Percentiles rank a stretch among this genome's conserved stretches.
These are phyloP conservation scores for Papilio helenus DNA, from an alignment of 1,140 invertebrate species.

Conservation along the genomic window DNA sequence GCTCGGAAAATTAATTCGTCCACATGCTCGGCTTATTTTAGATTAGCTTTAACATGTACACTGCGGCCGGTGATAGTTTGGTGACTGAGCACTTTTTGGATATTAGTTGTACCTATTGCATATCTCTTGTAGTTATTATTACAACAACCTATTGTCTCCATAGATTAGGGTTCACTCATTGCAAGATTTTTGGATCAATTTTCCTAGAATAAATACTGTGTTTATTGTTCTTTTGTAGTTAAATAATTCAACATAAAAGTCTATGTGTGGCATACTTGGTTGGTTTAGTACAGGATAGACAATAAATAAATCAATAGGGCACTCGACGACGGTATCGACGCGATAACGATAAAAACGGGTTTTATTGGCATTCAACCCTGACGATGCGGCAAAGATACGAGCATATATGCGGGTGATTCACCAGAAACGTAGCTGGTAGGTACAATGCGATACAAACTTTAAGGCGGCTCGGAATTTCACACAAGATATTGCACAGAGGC, in stretches of 20 bases:
- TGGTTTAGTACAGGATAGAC: conserved; percentile 36
- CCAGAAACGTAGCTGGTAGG: background rate
- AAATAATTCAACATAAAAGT: conserved; percentile 15
- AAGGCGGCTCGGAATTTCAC: background rate
- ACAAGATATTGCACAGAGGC: background rate
- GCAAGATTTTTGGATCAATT: too few species aligned
- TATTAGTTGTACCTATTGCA: background rate
- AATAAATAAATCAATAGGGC: conserved; percentile 50
- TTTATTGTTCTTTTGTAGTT: background rate
- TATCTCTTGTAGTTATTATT: background rate
- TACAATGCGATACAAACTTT: background rate
- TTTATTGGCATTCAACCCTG: conserved; percentile 46
- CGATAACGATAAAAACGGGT: conserved; percentile 52
- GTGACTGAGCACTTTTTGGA: background rate
- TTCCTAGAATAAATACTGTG: background rate
- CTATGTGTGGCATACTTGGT: conserved; percentile 30
- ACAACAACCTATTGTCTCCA: background rate
- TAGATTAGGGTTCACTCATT: too few species aligned
- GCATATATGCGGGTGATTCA: conserved; percentile 40
- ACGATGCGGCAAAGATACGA: conserved; percentile 33
- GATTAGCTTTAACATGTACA: conserved; percentile 22
- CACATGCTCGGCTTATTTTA: conserved; percentile 34
- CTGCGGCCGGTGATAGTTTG: background rate
- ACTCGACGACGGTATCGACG: conserved; percentile 42
- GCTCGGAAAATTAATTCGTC: conserved; percentile 28